Conservation (phyloP, 2,888 invertebrate species). For the Cataglyphis cursor region DNA sequence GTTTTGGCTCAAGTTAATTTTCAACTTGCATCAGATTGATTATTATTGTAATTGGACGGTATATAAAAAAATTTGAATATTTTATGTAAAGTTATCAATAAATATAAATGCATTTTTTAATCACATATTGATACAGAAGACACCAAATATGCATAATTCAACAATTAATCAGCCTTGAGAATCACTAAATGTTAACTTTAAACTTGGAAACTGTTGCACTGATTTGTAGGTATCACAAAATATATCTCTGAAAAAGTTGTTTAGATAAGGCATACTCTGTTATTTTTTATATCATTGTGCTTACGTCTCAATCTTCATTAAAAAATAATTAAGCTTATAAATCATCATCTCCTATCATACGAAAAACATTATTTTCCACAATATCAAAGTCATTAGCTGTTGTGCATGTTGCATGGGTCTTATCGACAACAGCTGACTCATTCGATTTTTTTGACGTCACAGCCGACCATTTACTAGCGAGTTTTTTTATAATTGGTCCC, state of each 20-base stretch:
- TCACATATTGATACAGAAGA: slow-evolving; percentile 27
- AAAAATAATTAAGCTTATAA: slow-evolving; percentile 87
- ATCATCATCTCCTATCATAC: slow-evolving; percentile 98
- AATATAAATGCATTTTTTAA: slow-evolving; percentile 57
- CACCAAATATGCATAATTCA: slow-evolving; percentile 22
- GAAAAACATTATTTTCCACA: slow-evolving; percentile 97
- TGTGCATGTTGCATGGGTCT: slow-evolving; percentile 75
- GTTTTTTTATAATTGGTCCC: slow-evolving; percentile 92
- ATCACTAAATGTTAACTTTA: slow-evolving; percentile 7
- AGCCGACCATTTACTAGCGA: slow-evolving; percentile 91
- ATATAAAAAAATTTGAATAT: slow-evolving; percentile 28
- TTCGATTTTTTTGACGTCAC: slow-evolving; percentile 90
- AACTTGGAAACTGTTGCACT: slow-evolving; percentile 7
- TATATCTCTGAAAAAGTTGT: slow-evolving; percentile 22
- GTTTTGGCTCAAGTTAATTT: slow-evolving; percentile 37
- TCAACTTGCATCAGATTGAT: not conserved
- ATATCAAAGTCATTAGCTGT: slow-evolving; percentile 88
- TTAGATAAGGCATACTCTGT: slow-evolving; percentile 44
- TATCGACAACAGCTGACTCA: slow-evolving; percentile 65
- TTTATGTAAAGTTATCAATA: slow-evolving; percentile 43
- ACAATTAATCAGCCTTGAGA: slow-evolving; percentile 41
- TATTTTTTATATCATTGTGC: slow-evolving; percentile 1
- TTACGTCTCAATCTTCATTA: not conserved
- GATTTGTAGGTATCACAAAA: slow-evolving; percentile 1
- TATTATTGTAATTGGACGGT: slow-evolving; percentile 29